Percentiles rank a stretch among this genome's conserved stretches.
These are phyloP conservation scores for Ephialtes manifestator DNA, from an alignment of 2,888 invertebrate genomes.

Conservation along the genomic window DNA sequence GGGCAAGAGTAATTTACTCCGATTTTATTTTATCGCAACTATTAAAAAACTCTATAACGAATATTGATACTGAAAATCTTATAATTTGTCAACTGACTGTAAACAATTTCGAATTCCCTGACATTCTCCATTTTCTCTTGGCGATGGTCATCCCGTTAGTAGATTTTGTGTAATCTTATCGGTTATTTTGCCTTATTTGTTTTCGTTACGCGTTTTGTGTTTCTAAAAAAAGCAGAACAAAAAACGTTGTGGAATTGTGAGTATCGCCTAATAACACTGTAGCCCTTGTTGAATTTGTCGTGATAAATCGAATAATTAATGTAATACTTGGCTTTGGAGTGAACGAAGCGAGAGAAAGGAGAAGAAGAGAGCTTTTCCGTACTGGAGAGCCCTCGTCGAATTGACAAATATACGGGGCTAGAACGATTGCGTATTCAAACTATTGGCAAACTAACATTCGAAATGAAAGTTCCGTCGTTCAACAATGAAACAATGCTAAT, in stretches of 20 bases:
- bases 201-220: too few species aligned
- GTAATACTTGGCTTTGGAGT: conserved; percentile 28
- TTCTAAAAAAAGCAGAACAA: neutral
- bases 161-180: too few species aligned
- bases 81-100: too few species aligned
- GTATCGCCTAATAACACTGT: neutral
- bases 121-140: too few species aligned
- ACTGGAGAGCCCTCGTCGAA: conserved; percentile 58
- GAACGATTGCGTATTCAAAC: conserved; percentile 71
- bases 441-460: conserved; percentile 72
- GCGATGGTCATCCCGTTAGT: too few species aligned
- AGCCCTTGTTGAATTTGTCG: conserved; percentile 4
- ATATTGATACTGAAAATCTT: too few species aligned
- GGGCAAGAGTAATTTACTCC: too few species aligned
- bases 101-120: too few species aligned
- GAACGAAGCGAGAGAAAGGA: conserved; percentile 24
- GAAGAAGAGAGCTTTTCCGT: conserved; percentile 40
- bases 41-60: too few species aligned
- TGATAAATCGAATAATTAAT: conserved; percentile 44
- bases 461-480: conserved; percentile 70
- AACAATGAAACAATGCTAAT: conserved; percentile 70
- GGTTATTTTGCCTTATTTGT: too few species aligned
- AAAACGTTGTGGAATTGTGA: neutral
- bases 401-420: conserved; percentile 72
- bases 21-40: too few species aligned